phyloP scores from a whole-genome alignment of 2,113 vertebrate species.

The Varanus komodoensis region DNA sequence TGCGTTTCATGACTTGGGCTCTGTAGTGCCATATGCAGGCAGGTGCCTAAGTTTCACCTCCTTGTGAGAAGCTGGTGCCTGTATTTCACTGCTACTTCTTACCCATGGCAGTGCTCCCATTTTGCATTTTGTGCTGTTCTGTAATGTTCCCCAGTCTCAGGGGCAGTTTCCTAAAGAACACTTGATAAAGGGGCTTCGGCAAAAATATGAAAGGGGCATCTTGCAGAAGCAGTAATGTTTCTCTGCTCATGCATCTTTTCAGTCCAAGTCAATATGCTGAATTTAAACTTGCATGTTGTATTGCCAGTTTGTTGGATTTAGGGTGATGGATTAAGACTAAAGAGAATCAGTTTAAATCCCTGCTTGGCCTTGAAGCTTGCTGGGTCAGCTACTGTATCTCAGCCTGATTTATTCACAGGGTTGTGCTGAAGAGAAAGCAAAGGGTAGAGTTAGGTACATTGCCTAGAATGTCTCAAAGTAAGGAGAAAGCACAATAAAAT shows the following conservation, averaged over 20 bases:
- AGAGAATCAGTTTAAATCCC: neutral
- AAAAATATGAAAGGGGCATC: neutral
- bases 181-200: no score
- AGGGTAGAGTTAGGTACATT: neutral
- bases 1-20: no score
- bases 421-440: neutral
- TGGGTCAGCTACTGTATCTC: neutral
- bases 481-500: neutral
- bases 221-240: no score
- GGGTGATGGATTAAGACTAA: neutral
- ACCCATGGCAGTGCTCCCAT: no score
- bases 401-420: no score
- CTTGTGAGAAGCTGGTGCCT: no score
- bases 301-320: neutral
- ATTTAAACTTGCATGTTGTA: neutral
- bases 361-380: neutral
- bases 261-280: neutral
- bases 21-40: no score
- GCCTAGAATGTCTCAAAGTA: neutral
- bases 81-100: no score
- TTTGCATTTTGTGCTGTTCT: no score
- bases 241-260: neutral
- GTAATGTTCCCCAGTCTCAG: no score
- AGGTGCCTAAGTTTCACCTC: no score
- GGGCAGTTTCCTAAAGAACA: no score